These are phyloP conservation scores for Fissipunctia ypsillon DNA, from an alignment of 2,888 invertebrate species.

Conservation along the genomic window DNA sequence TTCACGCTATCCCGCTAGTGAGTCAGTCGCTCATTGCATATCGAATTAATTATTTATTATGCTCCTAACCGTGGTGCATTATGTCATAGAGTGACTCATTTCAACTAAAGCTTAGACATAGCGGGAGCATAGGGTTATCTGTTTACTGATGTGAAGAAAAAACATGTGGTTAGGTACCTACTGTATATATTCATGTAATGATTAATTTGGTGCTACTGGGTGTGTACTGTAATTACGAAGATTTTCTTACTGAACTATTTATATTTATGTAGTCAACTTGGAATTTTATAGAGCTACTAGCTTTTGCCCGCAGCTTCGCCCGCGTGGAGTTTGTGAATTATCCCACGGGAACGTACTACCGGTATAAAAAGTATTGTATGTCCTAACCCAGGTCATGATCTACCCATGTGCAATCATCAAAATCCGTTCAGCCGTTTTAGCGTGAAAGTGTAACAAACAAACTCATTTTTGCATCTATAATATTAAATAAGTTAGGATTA, in stretches of 20 bases:
- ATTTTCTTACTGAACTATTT: neutral
- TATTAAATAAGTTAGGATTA: too few relatives aligned
- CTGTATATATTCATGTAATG: neutral
- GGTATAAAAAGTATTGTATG: too few relatives aligned
- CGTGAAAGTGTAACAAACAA: too few relatives aligned
- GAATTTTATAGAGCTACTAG: neutral
- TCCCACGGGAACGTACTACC: too few relatives aligned
- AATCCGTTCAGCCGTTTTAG: too few relatives aligned
- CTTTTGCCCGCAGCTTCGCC: too few relatives aligned
- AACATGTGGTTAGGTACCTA: conserved; percentile 4
- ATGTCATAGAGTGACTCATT: conserved; percentile 62
- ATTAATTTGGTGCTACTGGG: neutral
- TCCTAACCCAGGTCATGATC: too few relatives aligned
- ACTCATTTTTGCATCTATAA: too few relatives aligned
- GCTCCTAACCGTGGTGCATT: conserved; percentile 44
- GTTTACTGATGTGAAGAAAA: neutral
- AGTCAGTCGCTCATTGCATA: conserved; percentile 49
- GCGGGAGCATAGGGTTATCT: conserved; percentile 9
- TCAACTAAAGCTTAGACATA: conserved; percentile 27
- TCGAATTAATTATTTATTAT: conserved; percentile 51
- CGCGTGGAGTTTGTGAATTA: too few relatives aligned
- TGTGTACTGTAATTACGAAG: neutral
- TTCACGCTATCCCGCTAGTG: conserved; percentile 43
- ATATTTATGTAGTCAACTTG: neutral
- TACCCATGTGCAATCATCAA: too few relatives aligned